A percentile compares a stretch with the other conserved stretches of the same genome.
These are phyloP conservation scores for Antechinus stuartii DNA, from an alignment of 2,113 vertebrate species.

Conservation along the genomic window DNA sequence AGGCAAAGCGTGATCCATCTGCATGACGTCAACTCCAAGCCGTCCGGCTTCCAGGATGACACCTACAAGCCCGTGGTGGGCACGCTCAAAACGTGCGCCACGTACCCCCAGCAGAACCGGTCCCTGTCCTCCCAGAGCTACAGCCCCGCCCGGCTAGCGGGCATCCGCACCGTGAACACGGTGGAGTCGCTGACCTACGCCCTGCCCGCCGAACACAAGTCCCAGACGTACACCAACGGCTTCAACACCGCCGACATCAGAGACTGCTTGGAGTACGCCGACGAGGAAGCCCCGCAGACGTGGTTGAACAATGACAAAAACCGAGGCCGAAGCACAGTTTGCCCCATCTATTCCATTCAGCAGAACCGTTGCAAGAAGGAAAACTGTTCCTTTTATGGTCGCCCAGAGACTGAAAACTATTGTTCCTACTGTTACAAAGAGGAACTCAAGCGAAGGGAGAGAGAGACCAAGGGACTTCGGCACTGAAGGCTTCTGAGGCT, in stretches of 20 bases:
- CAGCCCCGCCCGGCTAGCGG: constrained; percentile 92
- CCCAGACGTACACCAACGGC: constrained; percentile 96
- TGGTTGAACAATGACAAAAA: constrained; percentile 93
- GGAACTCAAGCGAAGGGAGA: constrained; percentile 93
- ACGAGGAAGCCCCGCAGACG: constrained; percentile 89
- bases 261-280: constrained; percentile 94
- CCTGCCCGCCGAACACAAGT: constrained; percentile 94
- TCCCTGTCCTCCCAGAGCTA: constrained; percentile 97
- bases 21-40: constrained; percentile 92
- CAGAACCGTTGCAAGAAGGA: constrained; percentile 97
- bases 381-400: constrained; percentile 98
- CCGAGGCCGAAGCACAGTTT: constrained; percentile 89
- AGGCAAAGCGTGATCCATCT: constrained; percentile 97
- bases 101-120: constrained; percentile 98
- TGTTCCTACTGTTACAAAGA: constrained; percentile 99
- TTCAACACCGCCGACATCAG: constrained; percentile 90
- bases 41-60: constrained; percentile 92
- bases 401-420: constrained; percentile 96
- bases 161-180: constrained; percentile 91
- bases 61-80: constrained; percentile 91
- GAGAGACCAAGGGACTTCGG: constrained; percentile 61
- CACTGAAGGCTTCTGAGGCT: constrained; percentile 22
- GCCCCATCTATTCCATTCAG: constrained; percentile 91
- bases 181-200: constrained; percentile 90
- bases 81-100: constrained; percentile 95